Evolutionary conservation across 2,888 invertebrate species (phyloP).

Genomic region (Tricholauxania praeusta): DNA sequence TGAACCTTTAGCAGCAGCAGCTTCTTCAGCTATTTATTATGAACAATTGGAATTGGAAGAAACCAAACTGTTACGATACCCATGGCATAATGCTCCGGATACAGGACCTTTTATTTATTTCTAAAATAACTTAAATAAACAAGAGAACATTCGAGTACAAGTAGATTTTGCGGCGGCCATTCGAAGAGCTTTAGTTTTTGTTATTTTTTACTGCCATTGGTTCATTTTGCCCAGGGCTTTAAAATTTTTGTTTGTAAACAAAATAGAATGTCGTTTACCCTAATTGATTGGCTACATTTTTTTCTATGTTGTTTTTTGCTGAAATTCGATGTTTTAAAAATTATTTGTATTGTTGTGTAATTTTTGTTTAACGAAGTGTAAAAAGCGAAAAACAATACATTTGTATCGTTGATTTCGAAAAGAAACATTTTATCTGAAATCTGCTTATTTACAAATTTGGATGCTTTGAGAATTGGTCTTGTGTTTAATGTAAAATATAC

Average conservation of each 20-base stretch:
- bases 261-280: neutral
- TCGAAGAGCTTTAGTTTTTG: neutral
- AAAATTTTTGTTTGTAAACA: constrained; percentile 28
- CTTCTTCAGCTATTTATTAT: constrained; percentile 15
- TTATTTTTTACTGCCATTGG: constrained; percentile 5
- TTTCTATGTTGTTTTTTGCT: neutral
- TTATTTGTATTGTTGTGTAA: constrained; percentile 4
- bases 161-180: constrained; percentile 31
- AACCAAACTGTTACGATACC: neutral
- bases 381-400: neutral
- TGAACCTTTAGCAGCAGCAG: constrained; percentile 44
- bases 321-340: neutral
- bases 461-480: too few species aligned
- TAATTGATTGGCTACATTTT: neutral
- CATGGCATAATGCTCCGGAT: neutral
- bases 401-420: too few species aligned
- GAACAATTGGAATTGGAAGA: neutral
- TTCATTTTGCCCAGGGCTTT: constrained; percentile 1
- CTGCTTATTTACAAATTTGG: too few species aligned
- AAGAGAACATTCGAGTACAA: constrained; percentile 28
- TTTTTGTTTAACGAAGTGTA: constrained; percentile 14
- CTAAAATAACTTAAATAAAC: constrained; percentile 30
- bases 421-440: too few species aligned
- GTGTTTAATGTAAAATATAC: too few species aligned
- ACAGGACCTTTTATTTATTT: neutral